These are phyloP conservation scores for Diarsia brunnea DNA, from an alignment of 2,888 invertebrate species.

Conservation along the genomic window DNA sequence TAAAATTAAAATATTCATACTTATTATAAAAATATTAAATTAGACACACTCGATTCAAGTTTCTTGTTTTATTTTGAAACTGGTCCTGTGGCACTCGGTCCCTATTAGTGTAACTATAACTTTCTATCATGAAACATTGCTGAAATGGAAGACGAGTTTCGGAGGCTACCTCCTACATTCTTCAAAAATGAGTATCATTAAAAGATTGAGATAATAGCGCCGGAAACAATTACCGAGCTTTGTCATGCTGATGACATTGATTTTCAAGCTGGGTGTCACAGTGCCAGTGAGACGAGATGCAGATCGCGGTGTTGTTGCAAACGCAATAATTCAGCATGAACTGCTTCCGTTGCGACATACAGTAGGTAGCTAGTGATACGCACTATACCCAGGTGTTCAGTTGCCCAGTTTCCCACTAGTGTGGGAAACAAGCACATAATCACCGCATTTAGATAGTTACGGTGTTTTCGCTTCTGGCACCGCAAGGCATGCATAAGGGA, in stretches of 20 bases:
- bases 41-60: neutral
- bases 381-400: neutral
- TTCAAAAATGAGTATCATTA: neutral
- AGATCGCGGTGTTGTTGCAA: neutral
- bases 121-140: neutral
- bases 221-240: neutral
- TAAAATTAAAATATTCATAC: too few relatives aligned
- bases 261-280: neutral
- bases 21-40: too few relatives aligned
- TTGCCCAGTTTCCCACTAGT: neutral
- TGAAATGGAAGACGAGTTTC: neutral
- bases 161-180: neutral
- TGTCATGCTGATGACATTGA: neutral
- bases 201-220: neutral
- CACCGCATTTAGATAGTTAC: neutral
- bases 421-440: neutral
- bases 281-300: neutral
- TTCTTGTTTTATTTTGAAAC: neutral
- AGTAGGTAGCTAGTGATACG: neutral
- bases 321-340: neutral
- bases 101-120: neutral
- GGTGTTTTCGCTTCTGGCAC: neutral
- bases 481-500: neutral
- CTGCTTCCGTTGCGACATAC: too few relatives aligned
- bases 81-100: neutral